phyloP scores from a whole-genome alignment of 2,797 vertebrate genomes.

The Aselliscus stoliczkanus region DNA sequence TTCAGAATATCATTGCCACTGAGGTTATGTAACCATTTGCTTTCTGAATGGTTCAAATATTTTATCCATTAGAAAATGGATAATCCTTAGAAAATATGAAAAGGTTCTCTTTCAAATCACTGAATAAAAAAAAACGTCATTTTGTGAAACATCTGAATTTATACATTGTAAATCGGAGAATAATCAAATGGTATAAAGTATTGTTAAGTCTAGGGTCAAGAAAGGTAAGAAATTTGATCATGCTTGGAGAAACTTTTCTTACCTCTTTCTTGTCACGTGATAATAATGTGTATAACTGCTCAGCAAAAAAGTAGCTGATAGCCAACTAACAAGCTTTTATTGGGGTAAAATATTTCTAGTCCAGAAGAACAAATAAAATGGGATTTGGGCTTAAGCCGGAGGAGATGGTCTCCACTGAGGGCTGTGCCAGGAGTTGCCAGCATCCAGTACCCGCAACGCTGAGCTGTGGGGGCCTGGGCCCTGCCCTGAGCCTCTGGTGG shows the following conservation, averaged over 20 bases:
- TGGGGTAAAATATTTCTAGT: not conserved
- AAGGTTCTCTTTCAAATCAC: not conserved
- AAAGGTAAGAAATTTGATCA: not conserved
- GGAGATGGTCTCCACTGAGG: fast-evolving
- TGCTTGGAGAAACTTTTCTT: not conserved
- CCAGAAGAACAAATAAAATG: not conserved
- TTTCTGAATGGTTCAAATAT: not conserved
- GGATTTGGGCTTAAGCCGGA: not conserved
- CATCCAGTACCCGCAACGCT: not conserved
- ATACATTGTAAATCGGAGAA: not conserved
- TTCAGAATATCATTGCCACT: not conserved
- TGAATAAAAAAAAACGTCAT: not conserved
- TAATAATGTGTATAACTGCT: not conserved
- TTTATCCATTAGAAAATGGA: no score
- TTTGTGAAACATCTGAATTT: not conserved
- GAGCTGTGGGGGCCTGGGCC: fast-evolving
- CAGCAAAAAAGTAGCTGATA: not conserved
- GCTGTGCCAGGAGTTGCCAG: fast-evolving
- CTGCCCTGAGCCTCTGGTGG: not conserved
- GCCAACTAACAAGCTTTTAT: not conserved
- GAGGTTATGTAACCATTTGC: not conserved
- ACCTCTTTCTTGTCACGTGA: not conserved
- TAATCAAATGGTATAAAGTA: not conserved
- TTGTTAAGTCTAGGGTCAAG: not conserved
- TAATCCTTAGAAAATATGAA: not conserved